Base-by-base conservation (phyloP, 1,140 invertebrate genomes). In the Cyclargus thomasi region DNA sequence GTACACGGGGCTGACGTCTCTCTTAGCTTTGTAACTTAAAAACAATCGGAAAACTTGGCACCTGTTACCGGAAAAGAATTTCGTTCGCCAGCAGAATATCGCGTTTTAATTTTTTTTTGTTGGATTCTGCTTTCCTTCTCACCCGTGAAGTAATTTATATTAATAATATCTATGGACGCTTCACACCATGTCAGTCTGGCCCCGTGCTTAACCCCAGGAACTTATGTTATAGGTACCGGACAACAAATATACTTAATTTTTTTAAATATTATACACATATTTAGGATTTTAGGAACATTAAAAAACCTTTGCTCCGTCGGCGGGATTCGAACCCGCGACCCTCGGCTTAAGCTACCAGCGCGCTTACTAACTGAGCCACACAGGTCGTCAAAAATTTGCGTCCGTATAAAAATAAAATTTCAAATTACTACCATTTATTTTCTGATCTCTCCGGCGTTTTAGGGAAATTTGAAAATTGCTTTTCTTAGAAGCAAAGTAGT, bases 21-120 rank as follows among this genome's bases (percentile, higher is more conserved):
- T 69, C 63, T 57, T 11, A 21, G 21, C 35, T 69, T 35, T 72
- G 16, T 69, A 67, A 67, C 63, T 23, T 63, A 63, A 5, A 64
- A 23, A 17, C 36, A 35, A 67, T 70, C 22, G 35, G 29, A 57
- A 67, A 67, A 59, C 63, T 20, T 62, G 71, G 63, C 18, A 59
- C 18, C 55, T 59, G 55, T 20, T 59, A 20, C 55, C 20, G 55
- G 53, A 59, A 59, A 59, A 10, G 55, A 20, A 21, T 59, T 20
- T 59, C 17, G 17, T 20, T 20, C 2, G 11, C 1, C 10, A 14
- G 39, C 39, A 3, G 8, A 29, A 29, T 29, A 29, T 29, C 29
- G 4, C 18, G 18, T 59, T 59, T 20, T 4, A 20, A 17, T 20
- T 18, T 55, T 53, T 55, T 59, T 47, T 0, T 0, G 14, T 47